Conservation (phyloP, 2,888 invertebrate species). For the Lasioglossum zephyrum region DNA sequence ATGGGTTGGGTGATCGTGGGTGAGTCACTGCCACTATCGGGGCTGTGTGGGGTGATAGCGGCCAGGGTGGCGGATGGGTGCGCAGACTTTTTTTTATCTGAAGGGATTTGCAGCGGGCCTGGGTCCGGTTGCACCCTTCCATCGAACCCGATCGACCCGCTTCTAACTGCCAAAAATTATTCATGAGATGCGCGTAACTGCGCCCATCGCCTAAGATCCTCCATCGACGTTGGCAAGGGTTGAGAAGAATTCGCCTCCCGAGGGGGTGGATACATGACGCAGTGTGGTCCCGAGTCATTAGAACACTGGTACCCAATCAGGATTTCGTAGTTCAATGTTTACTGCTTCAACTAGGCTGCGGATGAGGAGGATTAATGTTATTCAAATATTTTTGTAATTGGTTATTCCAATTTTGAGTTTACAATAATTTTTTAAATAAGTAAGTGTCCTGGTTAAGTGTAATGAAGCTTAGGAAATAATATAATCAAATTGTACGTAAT, state of each 20-base stretch:
- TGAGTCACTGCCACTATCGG: constrained; percentile 79
- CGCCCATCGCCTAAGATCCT: constrained; percentile 56
- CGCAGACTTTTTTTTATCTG: constrained; percentile 82
- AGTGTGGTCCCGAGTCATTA: not conserved
- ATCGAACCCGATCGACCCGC: constrained; percentile 63
- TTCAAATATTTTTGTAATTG: too few species aligned
- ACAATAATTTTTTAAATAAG: too few species aligned
- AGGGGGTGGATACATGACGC: not conserved
- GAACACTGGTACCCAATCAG: not conserved
- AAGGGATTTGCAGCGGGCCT: constrained; percentile 80
- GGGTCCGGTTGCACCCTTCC: constrained; percentile 81
- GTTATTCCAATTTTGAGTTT: too few species aligned
- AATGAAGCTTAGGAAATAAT: not conserved
- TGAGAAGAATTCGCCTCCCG: constrained; percentile 16
- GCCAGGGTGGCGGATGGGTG: constrained; percentile 71
- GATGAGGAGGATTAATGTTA: too few species aligned
- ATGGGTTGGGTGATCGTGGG: constrained; percentile 82
- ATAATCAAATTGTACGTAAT: not conserved
- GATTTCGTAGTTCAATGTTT: not conserved
- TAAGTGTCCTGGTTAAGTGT: too few species aligned
- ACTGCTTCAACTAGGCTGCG: too few species aligned
- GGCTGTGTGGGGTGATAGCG: constrained; percentile 75
- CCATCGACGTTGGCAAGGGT: constrained; percentile 50
- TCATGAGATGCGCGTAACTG: constrained; percentile 80
- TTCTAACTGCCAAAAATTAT: constrained; percentile 69